These are phyloP conservation scores for Champsocephalus esox DNA, from an alignment of 2,797 vertebrate genomes.

Conservation along the genomic window DNA sequence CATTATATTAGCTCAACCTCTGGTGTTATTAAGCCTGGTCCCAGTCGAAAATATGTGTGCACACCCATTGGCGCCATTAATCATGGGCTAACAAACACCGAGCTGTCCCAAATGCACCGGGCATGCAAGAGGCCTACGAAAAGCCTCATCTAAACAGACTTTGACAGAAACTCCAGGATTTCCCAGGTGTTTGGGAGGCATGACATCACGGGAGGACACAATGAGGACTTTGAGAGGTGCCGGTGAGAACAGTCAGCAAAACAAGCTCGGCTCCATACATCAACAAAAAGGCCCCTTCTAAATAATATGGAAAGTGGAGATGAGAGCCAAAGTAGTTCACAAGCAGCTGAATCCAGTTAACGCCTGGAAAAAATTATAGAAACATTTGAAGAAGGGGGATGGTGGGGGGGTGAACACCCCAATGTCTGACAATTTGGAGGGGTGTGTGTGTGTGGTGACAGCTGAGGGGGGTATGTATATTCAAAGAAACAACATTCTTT, in stretches of 20 bases:
- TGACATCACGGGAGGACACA: slow-evolving; percentile 80
- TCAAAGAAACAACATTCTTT: slow-evolving; percentile 70
- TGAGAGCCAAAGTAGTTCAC: slow-evolving; percentile 73
- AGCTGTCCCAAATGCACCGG: slow-evolving; percentile 40
- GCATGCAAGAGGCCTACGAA: slow-evolving; percentile 45
- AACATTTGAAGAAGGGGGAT: slow-evolving; percentile 48
- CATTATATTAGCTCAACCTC: slow-evolving; percentile 23
- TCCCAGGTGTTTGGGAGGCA: slow-evolving; percentile 77
- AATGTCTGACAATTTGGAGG: slow-evolving; percentile 61
- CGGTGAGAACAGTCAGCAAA: slow-evolving; percentile 64
- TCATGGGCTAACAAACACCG: slow-evolving; percentile 61
- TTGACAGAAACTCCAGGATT: slow-evolving; percentile 68
- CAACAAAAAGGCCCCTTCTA: slow-evolving; percentile 71
- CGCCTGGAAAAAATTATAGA: slow-evolving; percentile 79
- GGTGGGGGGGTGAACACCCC: slow-evolving; percentile 32
- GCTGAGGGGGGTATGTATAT: slow-evolving; percentile 64
- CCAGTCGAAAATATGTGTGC: slow-evolving; percentile 27
- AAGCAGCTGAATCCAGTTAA: slow-evolving; percentile 78
- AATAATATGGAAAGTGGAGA: slow-evolving; percentile 78
- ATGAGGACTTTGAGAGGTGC: slow-evolving; percentile 78
- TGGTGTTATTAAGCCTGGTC: slow-evolving; percentile 15
- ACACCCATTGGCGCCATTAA: slow-evolving; percentile 56
- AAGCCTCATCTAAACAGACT: slow-evolving; percentile 66
- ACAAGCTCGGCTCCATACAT: slow-evolving; percentile 64
- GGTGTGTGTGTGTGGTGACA: slow-evolving; percentile 51